Evolutionary conservation across 2,888 invertebrate genomes (phyloP), one percentile per base, ranked within the genome.

Genomic region (Drosophila flavopinicola): DNA sequence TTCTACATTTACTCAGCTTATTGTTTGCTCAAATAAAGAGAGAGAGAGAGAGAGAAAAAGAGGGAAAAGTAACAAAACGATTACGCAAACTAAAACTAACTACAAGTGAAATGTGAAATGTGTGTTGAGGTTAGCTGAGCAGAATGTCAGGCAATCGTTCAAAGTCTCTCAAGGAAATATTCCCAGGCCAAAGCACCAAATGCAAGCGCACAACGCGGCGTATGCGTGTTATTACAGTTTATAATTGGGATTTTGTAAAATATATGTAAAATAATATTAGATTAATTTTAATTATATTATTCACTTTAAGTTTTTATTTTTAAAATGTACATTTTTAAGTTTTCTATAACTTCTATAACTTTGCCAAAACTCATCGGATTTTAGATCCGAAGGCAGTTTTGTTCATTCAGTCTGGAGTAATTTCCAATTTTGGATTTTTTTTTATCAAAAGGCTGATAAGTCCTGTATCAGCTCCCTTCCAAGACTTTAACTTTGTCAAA

Each of bases 61-160:
- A 9, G 10, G 11, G 11, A 9, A 4, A 24, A 56, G 15, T 6
- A 52, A 52, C 48, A 53, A 30, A 64, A 44, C 44, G 54, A 54
- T 45, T 54, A 53, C 49, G 48, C 20, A 37, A 67, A 61, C 67
- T 71, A 71, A 75, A 75, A 63, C 60, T 60, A 61, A 51, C 30
- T 73, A n/a, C 9, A 3, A 32, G 39, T 32, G 39, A 63, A 69
- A 59, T 39, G 58, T 33, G 37, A 59, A 74, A 61, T 58, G 59
- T 69, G 64, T 63, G 69, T 63, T 69, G 59, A 56, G 63, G 52
- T 75, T 69, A 51, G 57, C 49, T 70, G 53, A 66, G 69, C 60
- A 42, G 78, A 85, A 67, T 78, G 85, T 66, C 85, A 61, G 60
- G 64, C 78, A 78, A 82, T 87, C 63, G 48, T 70, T 87, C 70